Evolutionary conservation across 2,113 vertebrate species (phyloP).

Genomic region (Morone saxatilis): DNA sequence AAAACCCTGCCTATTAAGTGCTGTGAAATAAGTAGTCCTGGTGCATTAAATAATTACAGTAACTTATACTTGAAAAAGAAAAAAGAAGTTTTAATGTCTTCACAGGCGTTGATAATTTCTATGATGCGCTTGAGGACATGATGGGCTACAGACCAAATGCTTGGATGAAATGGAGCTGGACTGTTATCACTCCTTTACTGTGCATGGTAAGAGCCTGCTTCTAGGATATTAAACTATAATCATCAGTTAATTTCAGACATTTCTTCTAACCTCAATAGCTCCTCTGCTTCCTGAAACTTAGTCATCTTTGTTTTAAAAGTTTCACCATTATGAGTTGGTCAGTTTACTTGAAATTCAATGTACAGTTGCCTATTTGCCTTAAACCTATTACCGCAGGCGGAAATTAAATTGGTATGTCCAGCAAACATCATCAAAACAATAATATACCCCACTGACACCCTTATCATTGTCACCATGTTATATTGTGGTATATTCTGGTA

Average conservation of each 20-base stretch:
- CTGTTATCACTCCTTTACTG: constrained; percentile 92
- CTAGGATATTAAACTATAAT: neutral
- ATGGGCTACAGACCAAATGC: constrained; percentile 97
- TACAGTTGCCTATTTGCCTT: neutral
- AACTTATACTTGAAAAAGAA: neutral
- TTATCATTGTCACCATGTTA: too few species aligned
- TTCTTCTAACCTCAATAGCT: neutral
- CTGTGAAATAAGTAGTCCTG: too few species aligned
- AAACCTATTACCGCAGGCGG: too few species aligned
- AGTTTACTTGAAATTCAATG: neutral
- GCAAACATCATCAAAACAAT: too few species aligned
- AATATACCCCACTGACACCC: too few species aligned
- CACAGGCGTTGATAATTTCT: constrained; percentile 97
- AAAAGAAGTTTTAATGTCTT: neutral
- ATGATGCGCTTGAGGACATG: constrained; percentile 98
- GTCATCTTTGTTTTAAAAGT: neutral
- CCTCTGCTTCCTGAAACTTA: constrained; percentile 17
- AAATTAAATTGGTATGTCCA: too few species aligned
- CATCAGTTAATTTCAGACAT: neutral
- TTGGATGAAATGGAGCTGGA: constrained; percentile 99
- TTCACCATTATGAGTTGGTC: neutral
- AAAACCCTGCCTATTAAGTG: too few species aligned
- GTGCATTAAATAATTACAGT: neutral
- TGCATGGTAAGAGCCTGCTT: constrained; percentile 87
- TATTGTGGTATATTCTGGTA: too few species aligned